Conservation (phyloP, 2,113 vertebrate genomes). For the Melospiza melodia region DNA sequence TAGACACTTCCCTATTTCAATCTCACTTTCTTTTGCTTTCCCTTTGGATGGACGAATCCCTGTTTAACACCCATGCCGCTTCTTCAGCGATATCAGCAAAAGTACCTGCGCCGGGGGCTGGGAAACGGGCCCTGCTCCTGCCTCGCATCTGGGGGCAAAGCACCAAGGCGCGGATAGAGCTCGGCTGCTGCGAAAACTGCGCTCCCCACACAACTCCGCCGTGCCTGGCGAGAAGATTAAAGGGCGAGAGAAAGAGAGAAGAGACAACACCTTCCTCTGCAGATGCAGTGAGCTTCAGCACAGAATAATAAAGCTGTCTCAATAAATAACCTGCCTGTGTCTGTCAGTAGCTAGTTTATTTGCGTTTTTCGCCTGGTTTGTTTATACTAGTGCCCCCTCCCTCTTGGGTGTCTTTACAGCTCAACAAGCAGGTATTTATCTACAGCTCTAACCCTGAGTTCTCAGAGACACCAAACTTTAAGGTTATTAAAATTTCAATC, state of each 20-base stretch:
- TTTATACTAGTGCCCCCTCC: constrained; percentile 72
- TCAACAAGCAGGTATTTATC: constrained; percentile 74
- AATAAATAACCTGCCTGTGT: constrained; percentile 72
- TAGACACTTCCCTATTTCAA: background rate
- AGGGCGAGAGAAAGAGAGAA: constrained; percentile 10
- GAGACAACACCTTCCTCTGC: background rate
- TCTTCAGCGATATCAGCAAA: background rate
- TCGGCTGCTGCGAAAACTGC: background rate
- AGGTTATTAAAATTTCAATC: constrained; percentile 80
- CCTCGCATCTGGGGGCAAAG: background rate
- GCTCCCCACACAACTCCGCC: background rate
- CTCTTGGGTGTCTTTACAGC: constrained; percentile 72
- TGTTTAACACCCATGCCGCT: background rate
- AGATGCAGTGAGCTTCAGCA: constrained; percentile 32
- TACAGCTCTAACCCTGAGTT: constrained; percentile 50
- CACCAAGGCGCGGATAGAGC: background rate
- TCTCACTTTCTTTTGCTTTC: background rate
- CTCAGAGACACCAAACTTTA: constrained; percentile 77
- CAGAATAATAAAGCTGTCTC: constrained; percentile 77
- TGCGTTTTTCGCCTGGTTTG: constrained; percentile 74
- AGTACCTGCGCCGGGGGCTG: background rate
- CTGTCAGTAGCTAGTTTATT: constrained; percentile 81
- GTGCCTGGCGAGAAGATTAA: background rate
- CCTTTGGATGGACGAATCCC: background rate
- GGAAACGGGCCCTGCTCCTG: background rate